Conservation (phyloP, 2,888 invertebrate genomes). For the Drosophila nigritarsus region DNA sequence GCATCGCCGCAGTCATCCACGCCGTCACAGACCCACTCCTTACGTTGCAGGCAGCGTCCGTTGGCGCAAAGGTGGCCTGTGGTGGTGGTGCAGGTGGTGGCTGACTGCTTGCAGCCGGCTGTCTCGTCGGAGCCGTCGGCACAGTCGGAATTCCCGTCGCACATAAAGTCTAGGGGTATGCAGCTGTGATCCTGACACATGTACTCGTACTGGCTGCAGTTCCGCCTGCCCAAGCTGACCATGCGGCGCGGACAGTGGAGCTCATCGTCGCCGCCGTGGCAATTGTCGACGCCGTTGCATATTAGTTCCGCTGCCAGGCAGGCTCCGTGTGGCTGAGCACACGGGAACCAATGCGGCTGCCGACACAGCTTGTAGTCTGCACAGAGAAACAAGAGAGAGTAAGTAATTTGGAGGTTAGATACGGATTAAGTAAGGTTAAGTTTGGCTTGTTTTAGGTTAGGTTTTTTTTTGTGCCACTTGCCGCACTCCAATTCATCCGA, state of each 20-base stretch:
- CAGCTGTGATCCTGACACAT: conserved; percentile 86
- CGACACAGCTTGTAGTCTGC: conserved; percentile 81
- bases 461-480: conserved; percentile 44
- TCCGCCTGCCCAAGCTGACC: conserved; percentile 52
- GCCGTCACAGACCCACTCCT: conserved; percentile 87
- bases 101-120: conserved; percentile 83
- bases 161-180: conserved; percentile 88
- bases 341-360: conserved; percentile 83
- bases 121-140: conserved; percentile 90
- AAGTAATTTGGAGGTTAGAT: conserved; percentile 16
- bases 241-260: conserved; percentile 65
- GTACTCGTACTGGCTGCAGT: conserved; percentile 81
- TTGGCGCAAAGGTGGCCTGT: conserved; percentile 88
- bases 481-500: conserved; percentile 84
- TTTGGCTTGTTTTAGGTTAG: background rate
- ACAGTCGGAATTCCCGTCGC: conserved; percentile 91
- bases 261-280: conserved; percentile 89
- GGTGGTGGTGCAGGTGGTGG: conserved; percentile 86
- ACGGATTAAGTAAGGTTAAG: conserved; percentile 15
- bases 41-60: conserved; percentile 86
- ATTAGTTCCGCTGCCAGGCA: conserved; percentile 90
- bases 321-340: conserved; percentile 85
- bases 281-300: conserved; percentile 90
- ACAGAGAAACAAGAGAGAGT: background rate
- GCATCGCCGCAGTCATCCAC: conserved; percentile 87